These are phyloP conservation scores for Macropis europaea DNA, from an alignment of 2,888 invertebrate genomes.

Conservation along the genomic window DNA sequence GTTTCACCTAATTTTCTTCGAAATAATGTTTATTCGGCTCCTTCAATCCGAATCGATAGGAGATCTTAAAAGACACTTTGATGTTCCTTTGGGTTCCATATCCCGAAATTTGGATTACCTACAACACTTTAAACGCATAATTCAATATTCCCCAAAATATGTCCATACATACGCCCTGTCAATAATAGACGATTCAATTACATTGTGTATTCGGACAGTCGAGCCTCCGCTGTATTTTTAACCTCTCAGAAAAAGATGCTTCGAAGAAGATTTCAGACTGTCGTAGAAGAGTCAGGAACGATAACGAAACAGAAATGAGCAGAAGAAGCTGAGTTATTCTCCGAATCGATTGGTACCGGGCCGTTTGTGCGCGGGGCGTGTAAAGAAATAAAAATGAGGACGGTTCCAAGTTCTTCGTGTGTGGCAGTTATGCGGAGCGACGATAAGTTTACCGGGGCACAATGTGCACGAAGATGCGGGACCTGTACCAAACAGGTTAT, in stretches of 20 bases:
- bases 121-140: too few relatives aligned
- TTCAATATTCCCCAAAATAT: too few relatives aligned
- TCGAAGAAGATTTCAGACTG: background rate
- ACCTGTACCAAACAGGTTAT: conserved; percentile 53
- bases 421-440: conserved; percentile 21
- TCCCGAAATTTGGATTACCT: too few relatives aligned
- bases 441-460: conserved; percentile 41
- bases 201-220: too few relatives aligned
- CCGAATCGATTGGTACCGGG: conserved; percentile 7
- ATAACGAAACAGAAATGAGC: conserved; percentile 1
- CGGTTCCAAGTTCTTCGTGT: conserved; percentile 12
- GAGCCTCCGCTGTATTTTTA: too few relatives aligned
- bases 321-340: conserved; percentile 11
- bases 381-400: conserved; percentile 29
- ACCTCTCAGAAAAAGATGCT: background rate
- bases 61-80: too few relatives aligned
- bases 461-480: conserved; percentile 50
- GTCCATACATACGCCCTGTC: too few relatives aligned
- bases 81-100: too few relatives aligned
- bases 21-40: too few relatives aligned
- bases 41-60: too few relatives aligned
- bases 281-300: background rate
- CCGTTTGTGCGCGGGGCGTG: background rate
- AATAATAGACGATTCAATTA: too few relatives aligned
- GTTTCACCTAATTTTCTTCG: too few relatives aligned